Percentiles rank a stretch among this genome's conserved stretches.
phyloP scores from a whole-genome alignment of 2,797 vertebrate species.

The Sebastes hubbsi region DNA sequence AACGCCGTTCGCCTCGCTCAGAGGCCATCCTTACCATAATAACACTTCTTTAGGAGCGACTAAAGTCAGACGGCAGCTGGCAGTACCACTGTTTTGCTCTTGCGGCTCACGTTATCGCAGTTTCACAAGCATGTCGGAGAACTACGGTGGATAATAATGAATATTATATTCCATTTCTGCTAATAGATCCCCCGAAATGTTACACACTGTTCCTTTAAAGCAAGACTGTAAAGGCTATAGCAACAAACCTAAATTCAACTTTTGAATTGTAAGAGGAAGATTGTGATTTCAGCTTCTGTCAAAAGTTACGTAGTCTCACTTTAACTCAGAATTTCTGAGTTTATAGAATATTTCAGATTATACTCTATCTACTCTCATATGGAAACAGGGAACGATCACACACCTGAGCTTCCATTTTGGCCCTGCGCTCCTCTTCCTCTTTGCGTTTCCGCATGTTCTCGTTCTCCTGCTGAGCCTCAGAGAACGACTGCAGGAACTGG shows the following conservation, averaged over 20 bases:
- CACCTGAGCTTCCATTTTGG: slow-evolving; percentile 97
- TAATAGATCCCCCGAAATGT: not conserved
- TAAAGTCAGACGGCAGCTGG: accelerated
- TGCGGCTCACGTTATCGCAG: no score
- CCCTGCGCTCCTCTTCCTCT: slow-evolving; percentile 95
- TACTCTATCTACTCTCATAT: not conserved
- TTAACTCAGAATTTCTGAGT: not conserved
- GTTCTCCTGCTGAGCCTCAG: slow-evolving; percentile 96
- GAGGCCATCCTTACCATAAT: no score
- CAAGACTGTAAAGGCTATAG: not conserved
- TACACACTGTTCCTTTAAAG: not conserved
- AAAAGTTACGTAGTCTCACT: not conserved
- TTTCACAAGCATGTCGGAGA: no score
- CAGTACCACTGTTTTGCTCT: no score
- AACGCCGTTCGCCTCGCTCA: no score
- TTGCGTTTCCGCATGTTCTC: slow-evolving; percentile 95
- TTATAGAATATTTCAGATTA: not conserved
- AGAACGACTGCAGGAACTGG: slow-evolving; percentile 95
- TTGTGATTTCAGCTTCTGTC: not conserved
- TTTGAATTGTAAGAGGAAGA: not conserved
- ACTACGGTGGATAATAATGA: no score
- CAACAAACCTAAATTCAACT: not conserved
- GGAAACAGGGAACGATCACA: not conserved
- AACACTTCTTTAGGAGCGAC: no score
- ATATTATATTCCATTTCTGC: no score